A percentile compares a stretch with the other conserved stretches of the same genome.
Conservation (phyloP, 2,113 vertebrate genomes). For the Dicerorhinus sumatrensis region DNA sequence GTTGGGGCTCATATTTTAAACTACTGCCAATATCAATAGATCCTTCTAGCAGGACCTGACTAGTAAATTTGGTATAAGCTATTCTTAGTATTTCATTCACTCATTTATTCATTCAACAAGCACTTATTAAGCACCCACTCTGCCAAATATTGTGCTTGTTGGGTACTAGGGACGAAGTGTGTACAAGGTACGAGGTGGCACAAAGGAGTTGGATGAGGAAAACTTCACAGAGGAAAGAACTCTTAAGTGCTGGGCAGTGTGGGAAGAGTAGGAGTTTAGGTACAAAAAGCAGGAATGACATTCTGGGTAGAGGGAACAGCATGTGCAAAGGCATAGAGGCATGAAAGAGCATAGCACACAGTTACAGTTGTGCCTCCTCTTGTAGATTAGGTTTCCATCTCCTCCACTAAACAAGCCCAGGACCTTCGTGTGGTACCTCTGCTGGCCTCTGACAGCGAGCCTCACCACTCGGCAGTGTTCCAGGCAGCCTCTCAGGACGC, state of each 20-base stretch:
- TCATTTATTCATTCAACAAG: neutral
- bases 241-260: neutral
- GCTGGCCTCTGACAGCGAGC: neutral
- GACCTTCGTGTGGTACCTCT: accelerated
- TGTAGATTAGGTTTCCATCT: neutral
- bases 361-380: neutral
- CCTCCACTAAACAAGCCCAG: too few species aligned
- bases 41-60: neutral
- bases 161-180: neutral
- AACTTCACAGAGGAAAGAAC: neutral
- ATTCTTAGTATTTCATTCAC: neutral
- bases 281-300: neutral
- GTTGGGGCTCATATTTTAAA: neutral
- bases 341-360: neutral
- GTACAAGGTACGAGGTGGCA: neutral
- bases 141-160: neutral
- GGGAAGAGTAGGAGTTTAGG: neutral
- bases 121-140: neutral
- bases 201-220: neutral
- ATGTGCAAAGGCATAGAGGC: neutral
- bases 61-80: neutral
- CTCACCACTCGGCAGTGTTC: neutral
- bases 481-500: neutral
- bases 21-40: neutral
- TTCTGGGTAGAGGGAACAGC: neutral